phyloP scores from a whole-genome alignment of 2,888 invertebrate genomes.

The Erpobdella octoculata region DNA sequence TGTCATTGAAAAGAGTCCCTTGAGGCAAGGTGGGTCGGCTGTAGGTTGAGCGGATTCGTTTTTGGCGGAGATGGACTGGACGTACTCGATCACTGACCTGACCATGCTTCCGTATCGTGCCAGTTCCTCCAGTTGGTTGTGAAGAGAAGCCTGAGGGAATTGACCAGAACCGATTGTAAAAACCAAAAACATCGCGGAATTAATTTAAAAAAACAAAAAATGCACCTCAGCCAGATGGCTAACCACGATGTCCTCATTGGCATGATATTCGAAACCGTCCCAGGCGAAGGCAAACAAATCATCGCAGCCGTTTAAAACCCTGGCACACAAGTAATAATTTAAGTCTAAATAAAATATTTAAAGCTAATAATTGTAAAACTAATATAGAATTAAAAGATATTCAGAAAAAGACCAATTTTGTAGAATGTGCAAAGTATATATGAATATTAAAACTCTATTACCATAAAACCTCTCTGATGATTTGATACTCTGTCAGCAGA shows the following conservation, averaged over 20 bases:
- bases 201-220: no score
- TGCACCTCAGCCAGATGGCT: neutral
- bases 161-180: neutral
- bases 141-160: neutral
- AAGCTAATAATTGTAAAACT: neutral
- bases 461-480: neutral
- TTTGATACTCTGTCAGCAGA: neutral
- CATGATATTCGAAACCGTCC: neutral
- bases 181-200: no score
- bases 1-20: neutral
- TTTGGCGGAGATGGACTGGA: neutral
- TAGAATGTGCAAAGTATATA: no score
- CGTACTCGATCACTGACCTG: neutral
- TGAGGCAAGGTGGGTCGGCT: neutral
- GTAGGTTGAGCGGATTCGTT: neutral
- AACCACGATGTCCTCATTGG: neutral
- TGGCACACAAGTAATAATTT: neutral
- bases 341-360: neutral
- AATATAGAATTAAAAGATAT: neutral
- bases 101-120: neutral
- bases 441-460: neutral
- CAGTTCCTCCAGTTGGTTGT: neutral
- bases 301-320: neutral
- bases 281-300: neutral
- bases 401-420: no score